Evolutionary conservation across 2,888 invertebrate species (phyloP).

Genomic region (Neoitamus cyanurus): DNA sequence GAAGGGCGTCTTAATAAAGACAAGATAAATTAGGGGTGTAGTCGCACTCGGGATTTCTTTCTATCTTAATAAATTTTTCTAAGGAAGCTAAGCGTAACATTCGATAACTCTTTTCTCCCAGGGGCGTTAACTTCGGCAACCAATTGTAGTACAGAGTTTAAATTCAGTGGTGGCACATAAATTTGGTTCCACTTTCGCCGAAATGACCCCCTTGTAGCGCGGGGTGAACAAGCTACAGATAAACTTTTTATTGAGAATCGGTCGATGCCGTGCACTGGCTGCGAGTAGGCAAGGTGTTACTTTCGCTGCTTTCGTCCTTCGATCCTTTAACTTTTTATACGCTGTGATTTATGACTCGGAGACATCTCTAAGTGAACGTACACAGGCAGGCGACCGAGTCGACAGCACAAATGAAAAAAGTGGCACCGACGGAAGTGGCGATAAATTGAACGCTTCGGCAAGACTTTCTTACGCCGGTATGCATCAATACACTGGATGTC

Average conservation of each 20-base stretch:
- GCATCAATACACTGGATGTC: conserved; percentile 6
- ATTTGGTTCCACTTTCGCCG: conserved; percentile 37
- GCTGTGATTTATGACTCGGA: conserved; percentile 8
- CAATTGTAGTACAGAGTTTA: conserved; percentile 38
- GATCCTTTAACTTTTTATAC: conserved; percentile 20
- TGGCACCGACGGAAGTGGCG: conserved; percentile 1
- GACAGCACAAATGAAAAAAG: conserved; percentile 20
- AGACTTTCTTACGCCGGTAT: conserved; percentile 10
- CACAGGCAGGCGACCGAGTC: neutral
- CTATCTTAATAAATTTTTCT: neutral
- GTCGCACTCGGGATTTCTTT: neutral
- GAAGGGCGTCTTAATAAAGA: conserved; percentile 7
- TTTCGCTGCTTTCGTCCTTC: conserved; percentile 5
- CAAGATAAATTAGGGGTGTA: neutral
- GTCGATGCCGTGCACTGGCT: neutral
- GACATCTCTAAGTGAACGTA: conserved; percentile 12
- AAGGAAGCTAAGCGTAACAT: neutral
- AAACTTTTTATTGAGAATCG: conserved; percentile 44
- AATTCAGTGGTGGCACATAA: conserved; percentile 29
- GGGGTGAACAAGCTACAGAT: neutral
- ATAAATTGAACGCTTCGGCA: conserved; percentile 20
- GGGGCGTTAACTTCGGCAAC: conserved; percentile 35
- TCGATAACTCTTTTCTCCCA: conserved; percentile 45
- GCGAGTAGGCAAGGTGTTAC: neutral
- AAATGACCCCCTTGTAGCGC: neutral